Evolutionary conservation across 1,140 invertebrate species (phyloP).

Genomic region (Acyrthosiphon pisum): DNA sequence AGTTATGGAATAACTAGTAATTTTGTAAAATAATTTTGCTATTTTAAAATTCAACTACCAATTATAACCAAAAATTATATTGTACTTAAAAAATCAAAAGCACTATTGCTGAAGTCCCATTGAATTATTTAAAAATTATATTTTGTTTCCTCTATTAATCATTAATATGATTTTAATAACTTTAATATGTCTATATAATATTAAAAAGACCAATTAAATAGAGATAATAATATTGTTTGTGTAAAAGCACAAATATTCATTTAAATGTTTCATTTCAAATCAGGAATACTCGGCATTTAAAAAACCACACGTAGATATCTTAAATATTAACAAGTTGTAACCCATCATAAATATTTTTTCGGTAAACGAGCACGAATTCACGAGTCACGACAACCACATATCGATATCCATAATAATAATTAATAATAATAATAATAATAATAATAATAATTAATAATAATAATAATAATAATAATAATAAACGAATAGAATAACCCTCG

Average conservation of each 20-base stretch:
- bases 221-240: not conserved
- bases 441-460: not conserved
- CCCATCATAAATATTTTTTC: not conserved
- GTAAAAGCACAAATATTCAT: not conserved
- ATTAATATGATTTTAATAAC: not conserved
- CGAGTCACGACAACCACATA: not conserved
- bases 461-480: not conserved
- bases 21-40: not conserved
- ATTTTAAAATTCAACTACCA: not conserved
- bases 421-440: not conserved
- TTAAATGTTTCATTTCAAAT: not conserved
- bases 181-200: no score
- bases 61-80: not conserved
- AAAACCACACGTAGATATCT: not conserved
- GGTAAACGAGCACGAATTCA: not conserved
- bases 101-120: not conserved
- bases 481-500: not conserved
- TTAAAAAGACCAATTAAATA: not conserved
- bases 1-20: not conserved
- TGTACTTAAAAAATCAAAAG: not conserved
- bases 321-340: no score
- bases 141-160: not conserved
- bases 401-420: not conserved
- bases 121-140: not conserved
- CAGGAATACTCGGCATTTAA: not conserved